Base-by-base conservation (phyloP, 2,888 invertebrate species). In the Salticus scenicus region DNA sequence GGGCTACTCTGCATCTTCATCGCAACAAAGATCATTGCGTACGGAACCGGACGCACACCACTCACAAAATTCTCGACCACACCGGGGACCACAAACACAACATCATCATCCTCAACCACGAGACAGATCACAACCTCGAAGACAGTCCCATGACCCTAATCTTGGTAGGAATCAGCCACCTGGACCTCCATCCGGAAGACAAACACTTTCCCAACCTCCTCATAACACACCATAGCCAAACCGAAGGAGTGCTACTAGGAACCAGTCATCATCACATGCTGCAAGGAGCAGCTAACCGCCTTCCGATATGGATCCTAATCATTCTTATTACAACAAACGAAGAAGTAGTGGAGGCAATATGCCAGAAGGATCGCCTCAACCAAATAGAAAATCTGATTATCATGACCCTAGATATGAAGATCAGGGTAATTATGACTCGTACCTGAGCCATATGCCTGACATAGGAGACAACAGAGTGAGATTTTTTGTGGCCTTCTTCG, bases 401-500 rank as follows among this genome's bases (percentile, higher is more conserved):
- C 79, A 79, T 47, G 79, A 85, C 4, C 63, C 82, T 14, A 74
- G 79, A 70, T 85, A 85, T 51, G 79, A 79, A 24, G 71, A 82
- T 51, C 74, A 75, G 28, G 74, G 69, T 24, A 76, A 78, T 70
- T 84, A 73, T 63, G 84, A 78, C 42, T 74, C 77, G 17, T 79
- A 67, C 42, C 20, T 63, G 42, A 72, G 66, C 28, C 66, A 84
- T 17, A 27, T 33, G 14, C 28, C n/a, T 41, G 80, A 75, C 12
- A 64, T 66, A 47, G 86, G 86, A 77, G 88, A 84, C 74, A 87
- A 79, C 64, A 84, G 91, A 74, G 89, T 91, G 70, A 88, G 89
- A 77, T 89, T 91, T 81, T 98, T 98, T 92, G 95, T 98, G 87
- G 99, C 99, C 10, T 93, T 99, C 88, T 99, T 98, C 92, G 98